Conservation (phyloP, 2,113 vertebrate genomes). For the Pithys albifrons region DNA sequence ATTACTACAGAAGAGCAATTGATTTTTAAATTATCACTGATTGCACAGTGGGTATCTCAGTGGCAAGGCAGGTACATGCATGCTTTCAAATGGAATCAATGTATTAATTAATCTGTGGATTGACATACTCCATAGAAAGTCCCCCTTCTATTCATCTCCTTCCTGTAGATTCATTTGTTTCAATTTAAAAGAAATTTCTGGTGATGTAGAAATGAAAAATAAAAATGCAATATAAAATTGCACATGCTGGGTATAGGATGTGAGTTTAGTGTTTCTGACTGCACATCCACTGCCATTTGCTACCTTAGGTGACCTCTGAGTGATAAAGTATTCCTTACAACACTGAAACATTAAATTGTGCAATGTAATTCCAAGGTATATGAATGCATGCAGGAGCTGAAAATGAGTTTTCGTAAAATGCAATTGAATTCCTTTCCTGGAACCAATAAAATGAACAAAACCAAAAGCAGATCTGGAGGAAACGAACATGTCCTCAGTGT, state of each 20-base stretch:
- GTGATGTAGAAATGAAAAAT: not conserved
- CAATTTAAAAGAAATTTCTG: not conserved
- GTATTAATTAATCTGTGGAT: constrained; percentile 74
- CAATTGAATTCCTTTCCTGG: not conserved
- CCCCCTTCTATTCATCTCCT: not conserved
- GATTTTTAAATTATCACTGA: constrained; percentile 81
- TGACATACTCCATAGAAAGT: constrained; percentile 41
- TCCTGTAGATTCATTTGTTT: constrained; percentile 20
- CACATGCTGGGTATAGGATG: not conserved
- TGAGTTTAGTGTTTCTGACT: not conserved
- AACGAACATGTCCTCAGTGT: not conserved
- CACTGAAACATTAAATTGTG: not conserved
- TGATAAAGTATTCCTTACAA: not conserved
- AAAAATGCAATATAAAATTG: not conserved
- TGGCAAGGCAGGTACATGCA: constrained; percentile 71
- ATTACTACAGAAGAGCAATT: constrained; percentile 78
- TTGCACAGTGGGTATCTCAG: constrained; percentile 71
- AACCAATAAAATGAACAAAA: not conserved
- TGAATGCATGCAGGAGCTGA: not conserved
- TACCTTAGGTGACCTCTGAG: not conserved
- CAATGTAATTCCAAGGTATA: not conserved
- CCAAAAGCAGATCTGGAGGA: not conserved
- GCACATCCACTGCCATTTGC: not conserved
- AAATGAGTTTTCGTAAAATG: not conserved
- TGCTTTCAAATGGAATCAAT: constrained; percentile 74